A percentile compares a stretch with the other conserved stretches of the same genome.
Evolutionary conservation across 2,888 invertebrate species (phyloP).

Genomic region (Sesamia inferens): DNA sequence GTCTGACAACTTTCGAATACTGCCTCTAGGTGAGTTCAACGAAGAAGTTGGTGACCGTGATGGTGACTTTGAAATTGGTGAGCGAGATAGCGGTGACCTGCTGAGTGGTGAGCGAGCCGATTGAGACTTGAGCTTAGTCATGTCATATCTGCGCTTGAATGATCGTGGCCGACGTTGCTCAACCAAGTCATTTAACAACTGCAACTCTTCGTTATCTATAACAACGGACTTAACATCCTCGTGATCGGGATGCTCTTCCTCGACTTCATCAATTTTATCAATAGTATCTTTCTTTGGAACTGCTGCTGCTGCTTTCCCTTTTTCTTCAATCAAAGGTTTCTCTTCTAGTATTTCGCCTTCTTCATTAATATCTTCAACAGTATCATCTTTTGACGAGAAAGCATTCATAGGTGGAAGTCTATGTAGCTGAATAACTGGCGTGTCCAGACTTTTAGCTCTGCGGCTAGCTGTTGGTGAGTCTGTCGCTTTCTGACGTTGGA

Average conservation of each 20-base stretch:
- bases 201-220: conserved; percentile 90
- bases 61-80: conserved; percentile 87
- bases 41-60: conserved; percentile 89
- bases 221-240: conserved; percentile 84
- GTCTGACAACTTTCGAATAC: conserved; percentile 87
- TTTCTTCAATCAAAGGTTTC: conserved; percentile 88
- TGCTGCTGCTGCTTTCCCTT: conserved; percentile 67
- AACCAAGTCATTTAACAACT: conserved; percentile 88
- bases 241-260: conserved; percentile 85
- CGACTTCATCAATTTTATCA: conserved; percentile 88
- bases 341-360: conserved; percentile 91
- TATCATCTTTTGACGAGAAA: conserved; percentile 97
- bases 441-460: conserved; percentile 95
- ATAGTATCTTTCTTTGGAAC: conserved; percentile 78
- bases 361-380: conserved; percentile 94
- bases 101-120: conserved; percentile 85
- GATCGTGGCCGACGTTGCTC: conserved; percentile 87
- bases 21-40: conserved; percentile 87
- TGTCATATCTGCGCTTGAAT: conserved; percentile 86
- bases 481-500: conserved; percentile 94
- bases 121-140: conserved; percentile 83
- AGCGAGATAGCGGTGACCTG: conserved; percentile 85
- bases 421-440: conserved; percentile 95
- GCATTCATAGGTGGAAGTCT: conserved; percentile 95
- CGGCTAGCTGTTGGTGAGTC: conserved; percentile 93